Percentiles rank a stretch among this genome's conserved stretches.
Evolutionary conservation across 2,113 vertebrate genomes (phyloP).

Genomic region (Percina caprodes): DNA sequence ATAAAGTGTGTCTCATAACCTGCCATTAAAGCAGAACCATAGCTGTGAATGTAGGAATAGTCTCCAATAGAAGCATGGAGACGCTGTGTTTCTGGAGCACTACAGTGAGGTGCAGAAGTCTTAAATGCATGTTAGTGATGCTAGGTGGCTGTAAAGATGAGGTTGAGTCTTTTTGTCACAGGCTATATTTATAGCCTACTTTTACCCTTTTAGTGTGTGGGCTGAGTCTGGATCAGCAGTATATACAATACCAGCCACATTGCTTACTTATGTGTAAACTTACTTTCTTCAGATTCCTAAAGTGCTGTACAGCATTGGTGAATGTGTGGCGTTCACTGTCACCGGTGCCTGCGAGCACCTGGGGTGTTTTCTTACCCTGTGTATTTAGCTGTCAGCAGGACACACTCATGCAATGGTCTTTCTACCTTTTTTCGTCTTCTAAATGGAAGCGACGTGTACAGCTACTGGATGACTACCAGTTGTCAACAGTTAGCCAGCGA

Average conservation of each 20-base stretch:
- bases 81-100: constrained; percentile 8
- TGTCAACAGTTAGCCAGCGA: not conserved
- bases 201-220: not conserved
- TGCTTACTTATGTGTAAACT: not conserved
- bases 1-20: constrained; percentile 30
- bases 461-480: not conserved
- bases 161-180: not conserved
- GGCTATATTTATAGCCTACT: not conserved
- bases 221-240: not conserved
- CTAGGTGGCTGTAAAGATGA: not conserved
- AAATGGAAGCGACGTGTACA: not conserved
- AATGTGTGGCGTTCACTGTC: not conserved
- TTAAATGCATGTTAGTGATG: constrained; percentile 16
- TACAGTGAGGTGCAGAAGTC: not conserved
- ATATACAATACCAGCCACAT: too few species aligned
- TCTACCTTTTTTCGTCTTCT: not conserved
- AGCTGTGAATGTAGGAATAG: constrained; percentile 16
- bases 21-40: constrained; percentile 34
- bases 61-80: not conserved
- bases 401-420: not conserved
- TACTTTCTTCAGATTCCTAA: not conserved
- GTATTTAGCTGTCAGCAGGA: not conserved
- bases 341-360: not conserved
- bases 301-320: not conserved
- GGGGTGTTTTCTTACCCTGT: constrained; percentile 1